Conservation (phyloP, 2,113 vertebrate genomes). For the Perca flavescens region DNA sequence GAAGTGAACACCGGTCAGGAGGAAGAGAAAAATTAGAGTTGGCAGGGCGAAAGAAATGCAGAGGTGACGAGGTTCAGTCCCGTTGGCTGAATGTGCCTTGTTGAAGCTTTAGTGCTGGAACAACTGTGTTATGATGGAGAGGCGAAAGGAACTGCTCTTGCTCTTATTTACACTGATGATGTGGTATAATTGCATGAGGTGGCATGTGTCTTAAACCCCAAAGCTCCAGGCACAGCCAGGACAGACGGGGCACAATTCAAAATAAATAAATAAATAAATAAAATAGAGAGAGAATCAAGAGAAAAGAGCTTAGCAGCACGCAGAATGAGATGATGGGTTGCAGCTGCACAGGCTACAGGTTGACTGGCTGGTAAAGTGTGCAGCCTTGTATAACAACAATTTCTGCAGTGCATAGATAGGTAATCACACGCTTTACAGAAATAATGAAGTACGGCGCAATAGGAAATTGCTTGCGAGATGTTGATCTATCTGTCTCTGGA, state of each 20-base stretch:
- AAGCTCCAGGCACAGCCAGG: background rate
- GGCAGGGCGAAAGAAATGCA: conserved; percentile 46
- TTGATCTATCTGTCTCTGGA: background rate
- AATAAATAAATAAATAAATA: background rate
- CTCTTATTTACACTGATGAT: conserved; percentile 30
- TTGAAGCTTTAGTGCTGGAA: conserved; percentile 13
- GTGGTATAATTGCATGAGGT: conserved; percentile 20
- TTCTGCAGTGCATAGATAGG: conserved; percentile 3
- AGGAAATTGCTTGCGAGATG: conserved; percentile 17
- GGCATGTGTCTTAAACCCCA: conserved; percentile 5
- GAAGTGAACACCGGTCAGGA: conserved; percentile 33
- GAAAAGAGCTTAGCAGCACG: conserved; percentile 3
- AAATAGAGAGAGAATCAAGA: background rate
- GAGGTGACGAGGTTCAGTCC: conserved; percentile 39
- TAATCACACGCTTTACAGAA: conserved; percentile 13
- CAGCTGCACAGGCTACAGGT: conserved; percentile 35
- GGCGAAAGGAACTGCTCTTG: conserved; percentile 1
- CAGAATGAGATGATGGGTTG: conserved; percentile 14
- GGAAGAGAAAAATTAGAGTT: conserved; percentile 37
- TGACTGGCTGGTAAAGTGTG: background rate
- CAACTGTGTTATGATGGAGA: background rate
- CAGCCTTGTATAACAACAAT: background rate
- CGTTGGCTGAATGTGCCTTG: conserved; percentile 15
- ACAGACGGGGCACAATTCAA: conserved; percentile 13
- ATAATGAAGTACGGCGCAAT: background rate